A percentile compares a stretch with the other conserved stretches of the same genome.
phyloP scores from a whole-genome alignment of 2,888 invertebrate species.

The Agonopterix subpropinquella region DNA sequence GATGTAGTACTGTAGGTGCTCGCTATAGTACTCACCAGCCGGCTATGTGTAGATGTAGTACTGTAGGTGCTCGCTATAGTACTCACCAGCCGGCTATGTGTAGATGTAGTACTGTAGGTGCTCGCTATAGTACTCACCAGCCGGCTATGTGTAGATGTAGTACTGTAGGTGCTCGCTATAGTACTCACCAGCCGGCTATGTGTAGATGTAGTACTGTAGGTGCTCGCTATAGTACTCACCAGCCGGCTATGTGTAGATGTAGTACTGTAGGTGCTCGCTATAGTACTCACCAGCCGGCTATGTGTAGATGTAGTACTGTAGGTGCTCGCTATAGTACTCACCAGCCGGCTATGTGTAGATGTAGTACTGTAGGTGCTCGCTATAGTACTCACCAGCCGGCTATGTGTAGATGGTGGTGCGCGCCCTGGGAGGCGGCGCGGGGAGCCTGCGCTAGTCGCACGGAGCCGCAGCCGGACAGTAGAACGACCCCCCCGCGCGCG shows the following conservation, averaged over 20 bases:
- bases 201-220: slow-evolving; percentile 69
- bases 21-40: slow-evolving; percentile 57
- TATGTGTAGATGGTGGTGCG: slow-evolving; percentile 75
- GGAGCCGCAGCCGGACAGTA: slow-evolving; percentile 85
- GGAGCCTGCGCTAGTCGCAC: slow-evolving; percentile 67
- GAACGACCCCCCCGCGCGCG: slow-evolving; percentile 66
- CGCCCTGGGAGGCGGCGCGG: slow-evolving; percentile 68
- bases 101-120: slow-evolving; percentile 58
- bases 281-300: slow-evolving; percentile 71
- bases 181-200: slow-evolving; percentile 72
- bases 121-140: slow-evolving; percentile 48
- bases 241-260: slow-evolving; percentile 76
- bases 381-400: slow-evolving; percentile 67
- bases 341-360: slow-evolving; percentile 78
- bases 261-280: neutral
- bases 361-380: neutral
- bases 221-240: slow-evolving; percentile 41
- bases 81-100: slow-evolving; percentile 75
- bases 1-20: slow-evolving; percentile 44
- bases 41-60: slow-evolving; percentile 77
- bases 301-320: slow-evolving; percentile 71
- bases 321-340: slow-evolving; percentile 20
- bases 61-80: neutral
- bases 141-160: slow-evolving; percentile 77
- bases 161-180: neutral